Percentiles rank a stretch among this genome's conserved stretches.
phyloP scores from a whole-genome alignment of 2,888 invertebrate genomes.

The Sepiola atlantica region DNA sequence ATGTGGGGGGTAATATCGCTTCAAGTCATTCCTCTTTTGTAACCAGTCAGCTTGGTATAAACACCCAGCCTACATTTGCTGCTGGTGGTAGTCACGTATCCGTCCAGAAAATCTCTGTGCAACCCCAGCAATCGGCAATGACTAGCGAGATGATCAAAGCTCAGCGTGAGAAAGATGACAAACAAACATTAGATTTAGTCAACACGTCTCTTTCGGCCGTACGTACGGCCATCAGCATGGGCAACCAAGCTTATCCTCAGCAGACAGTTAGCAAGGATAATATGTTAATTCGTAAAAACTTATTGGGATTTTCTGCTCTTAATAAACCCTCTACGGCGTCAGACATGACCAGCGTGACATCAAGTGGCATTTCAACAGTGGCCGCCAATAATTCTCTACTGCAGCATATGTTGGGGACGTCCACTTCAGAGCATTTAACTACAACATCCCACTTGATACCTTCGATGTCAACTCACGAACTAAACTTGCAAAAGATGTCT shows the following conservation, averaged over 20 bases:
- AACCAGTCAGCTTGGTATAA: not conserved
- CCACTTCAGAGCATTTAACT: not conserved
- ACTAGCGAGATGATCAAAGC: not conserved
- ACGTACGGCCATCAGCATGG: not conserved
- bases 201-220: slow-evolving; percentile 35
- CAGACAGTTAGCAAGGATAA: not conserved
- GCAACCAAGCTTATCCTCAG: not conserved
- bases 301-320: slow-evolving; percentile 37
- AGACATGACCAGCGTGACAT: not conserved
- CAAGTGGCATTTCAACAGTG: not conserved
- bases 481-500: slow-evolving; percentile 43
- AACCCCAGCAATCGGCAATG: not conserved
- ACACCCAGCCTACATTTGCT: not conserved
- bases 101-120: slow-evolving; percentile 35
- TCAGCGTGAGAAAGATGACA: slow-evolving; percentile 14
- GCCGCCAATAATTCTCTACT: slow-evolving; percentile 24
- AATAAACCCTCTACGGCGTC: slow-evolving; percentile 37
- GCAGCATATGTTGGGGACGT: slow-evolving; percentile 37
- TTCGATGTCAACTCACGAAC: slow-evolving; percentile 16
- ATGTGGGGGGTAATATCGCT: not conserved
- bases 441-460: not conserved
- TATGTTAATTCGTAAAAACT: slow-evolving; percentile 32
- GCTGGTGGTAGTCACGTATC: not conserved
- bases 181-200: slow-evolving; percentile 38
- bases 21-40: not conserved